Base-by-base conservation (phyloP, 2,113 vertebrate genomes). In the Dascyllus trimaculatus region DNA sequence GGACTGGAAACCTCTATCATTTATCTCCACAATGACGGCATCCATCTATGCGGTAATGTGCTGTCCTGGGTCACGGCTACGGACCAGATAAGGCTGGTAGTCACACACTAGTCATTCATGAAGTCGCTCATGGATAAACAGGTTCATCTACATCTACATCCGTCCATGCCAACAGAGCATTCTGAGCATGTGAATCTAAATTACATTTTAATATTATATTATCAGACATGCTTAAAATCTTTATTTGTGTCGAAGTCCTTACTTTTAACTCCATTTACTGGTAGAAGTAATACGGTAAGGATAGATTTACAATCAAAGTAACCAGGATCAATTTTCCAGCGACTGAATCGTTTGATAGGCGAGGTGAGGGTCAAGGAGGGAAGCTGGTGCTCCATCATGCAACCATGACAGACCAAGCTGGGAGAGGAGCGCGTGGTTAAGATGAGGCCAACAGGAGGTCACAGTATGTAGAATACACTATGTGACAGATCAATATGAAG, bases 31-130 rank as follows among this genome's bases (percentile, higher is more conserved):
- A 75, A 77, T 75, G 75, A 65, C 84, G 46, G 62, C 75, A 84
- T 90, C 75, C 68, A 76, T 90, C 75, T 81, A 63, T 71, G 73
- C 40, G 67, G 53, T 85, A 82, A 89, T 82, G 58, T 66, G 70
- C 52, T 71, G 73, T 85, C 75, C 68, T 35, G 48, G 21, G 57
- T 53, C 2, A 21, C 45, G 43, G 45, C 43, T 75, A 17, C 19
- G 5, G 65, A 57, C 29, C 38, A 60, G 77, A 76, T 81, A 89
- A 69, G 11, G 0, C 19, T 22, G 26, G 8, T 5, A 65, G 53
- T 81, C 73, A 58, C 45, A 80, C 77, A 84, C 66, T 10, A 88
- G 71, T 77, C 79, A 70, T 75, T 71, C 60, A 53, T 65, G 60
- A 73, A 81, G 57, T 72, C 64, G 57, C 15, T 80, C 78, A 67